Percentiles rank a stretch among this genome's conserved stretches.
Evolutionary conservation across 2,888 invertebrate genomes (phyloP).

Genomic region (Apodemia duryi): DNA sequence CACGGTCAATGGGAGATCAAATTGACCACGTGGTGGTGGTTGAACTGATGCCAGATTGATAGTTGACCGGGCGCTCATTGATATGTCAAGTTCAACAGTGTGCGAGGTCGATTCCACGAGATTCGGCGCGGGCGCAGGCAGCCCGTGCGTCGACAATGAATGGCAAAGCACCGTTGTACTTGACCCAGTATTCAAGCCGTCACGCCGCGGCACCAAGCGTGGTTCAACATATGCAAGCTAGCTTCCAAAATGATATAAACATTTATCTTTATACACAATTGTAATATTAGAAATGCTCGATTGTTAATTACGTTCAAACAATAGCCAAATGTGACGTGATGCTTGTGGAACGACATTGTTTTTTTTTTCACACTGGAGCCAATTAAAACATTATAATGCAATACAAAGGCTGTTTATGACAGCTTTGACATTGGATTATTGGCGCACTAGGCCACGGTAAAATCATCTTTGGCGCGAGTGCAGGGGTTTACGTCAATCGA

Average conservation of each 20-base stretch:
- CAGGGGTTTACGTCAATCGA: conserved; percentile 59
- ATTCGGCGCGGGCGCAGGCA: conserved; percentile 36
- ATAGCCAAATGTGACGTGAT: conserved; percentile 17
- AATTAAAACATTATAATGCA: conserved; percentile 30
- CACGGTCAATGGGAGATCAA: conserved; percentile 1
- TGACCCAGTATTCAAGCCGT: conserved; percentile 72
- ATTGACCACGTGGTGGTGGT: conserved; percentile 13
- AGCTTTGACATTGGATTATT: conserved; percentile 68
- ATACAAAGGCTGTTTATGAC: conserved; percentile 44
- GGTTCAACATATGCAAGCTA: conserved; percentile 26
- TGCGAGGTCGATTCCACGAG: conserved; percentile 58
- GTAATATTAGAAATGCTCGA: conserved; percentile 13
- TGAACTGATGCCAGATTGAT: conserved; percentile 30
- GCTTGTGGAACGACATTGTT: conserved; percentile 17
- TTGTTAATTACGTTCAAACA: conserved; percentile 10
- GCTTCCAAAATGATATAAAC: conserved; percentile 12
- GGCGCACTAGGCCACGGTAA: conserved; percentile 55
- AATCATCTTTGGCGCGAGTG: conserved; percentile 49
- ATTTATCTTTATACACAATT: conserved; percentile 12
- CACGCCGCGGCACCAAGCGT: conserved; percentile 44
- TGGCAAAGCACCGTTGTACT: conserved; percentile 77
- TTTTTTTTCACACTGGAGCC: conserved; percentile 29
- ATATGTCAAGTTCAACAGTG: conserved; percentile 72
- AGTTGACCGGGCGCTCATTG: conserved; percentile 30
- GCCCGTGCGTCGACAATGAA: conserved; percentile 65